Percentiles rank a stretch among this genome's conserved stretches.
Conservation (phyloP, 1,140 invertebrate genomes). For the Drosophila repleta region DNA sequence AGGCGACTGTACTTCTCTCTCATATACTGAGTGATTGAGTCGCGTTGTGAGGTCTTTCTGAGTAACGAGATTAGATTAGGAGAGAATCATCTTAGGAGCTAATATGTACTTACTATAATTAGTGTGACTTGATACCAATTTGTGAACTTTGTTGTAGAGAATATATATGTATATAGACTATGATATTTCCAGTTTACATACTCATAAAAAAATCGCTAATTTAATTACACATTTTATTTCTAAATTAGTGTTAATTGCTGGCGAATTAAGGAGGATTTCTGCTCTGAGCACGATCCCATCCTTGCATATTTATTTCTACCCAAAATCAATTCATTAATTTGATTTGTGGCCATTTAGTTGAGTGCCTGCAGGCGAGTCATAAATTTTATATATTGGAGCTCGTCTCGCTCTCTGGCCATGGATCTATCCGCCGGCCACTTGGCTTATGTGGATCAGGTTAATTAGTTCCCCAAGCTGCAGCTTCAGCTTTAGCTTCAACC, state of each 20-base stretch:
- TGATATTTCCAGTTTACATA: slow-evolving; percentile 3
- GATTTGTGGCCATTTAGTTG: slow-evolving; percentile 73
- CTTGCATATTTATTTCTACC: not conserved
- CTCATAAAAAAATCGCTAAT: too few species aligned
- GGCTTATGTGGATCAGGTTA: slow-evolving; percentile 75
- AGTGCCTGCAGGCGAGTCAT: slow-evolving; percentile 24
- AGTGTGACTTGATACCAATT: too few species aligned
- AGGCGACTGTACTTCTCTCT: slow-evolving; percentile 15
- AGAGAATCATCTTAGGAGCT: not conserved
- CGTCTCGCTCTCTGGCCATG: slow-evolving; percentile 36
- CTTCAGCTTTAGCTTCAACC: slow-evolving; percentile 22
- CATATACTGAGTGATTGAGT: not conserved
- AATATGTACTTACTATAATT: too few species aligned
- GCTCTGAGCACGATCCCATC: slow-evolving; percentile 17
- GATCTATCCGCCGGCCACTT: slow-evolving; percentile 32
- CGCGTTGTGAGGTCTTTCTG: slow-evolving; percentile 52
- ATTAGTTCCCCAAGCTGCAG: slow-evolving; percentile 55
- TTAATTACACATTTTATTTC: too few species aligned
- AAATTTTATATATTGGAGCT: slow-evolving; percentile 17
- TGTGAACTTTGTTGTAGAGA: slow-evolving; percentile 34
- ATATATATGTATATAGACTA: slow-evolving; percentile 21
- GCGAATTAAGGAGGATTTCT: not conserved
- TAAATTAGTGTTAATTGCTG: too few species aligned
- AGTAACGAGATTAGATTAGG: slow-evolving; percentile 47
- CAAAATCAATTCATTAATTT: slow-evolving; percentile 64